Evolutionary conservation across 1,140 invertebrate genomes (phyloP).

Genomic region (Panagrolaimus sp.): DNA sequence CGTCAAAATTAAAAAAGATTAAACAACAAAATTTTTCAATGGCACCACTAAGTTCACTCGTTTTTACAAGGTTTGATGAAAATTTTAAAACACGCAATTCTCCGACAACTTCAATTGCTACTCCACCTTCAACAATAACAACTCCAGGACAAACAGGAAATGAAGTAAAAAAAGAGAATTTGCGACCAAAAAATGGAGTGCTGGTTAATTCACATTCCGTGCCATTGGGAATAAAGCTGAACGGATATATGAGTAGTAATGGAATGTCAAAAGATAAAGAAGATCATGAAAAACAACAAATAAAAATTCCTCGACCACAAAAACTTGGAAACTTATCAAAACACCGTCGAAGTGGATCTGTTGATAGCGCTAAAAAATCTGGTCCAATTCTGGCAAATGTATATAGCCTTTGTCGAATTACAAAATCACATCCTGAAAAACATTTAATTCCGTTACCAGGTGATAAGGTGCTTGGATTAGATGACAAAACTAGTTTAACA

Average conservation of each 20-base stretch:
- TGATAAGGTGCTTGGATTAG: not conserved
- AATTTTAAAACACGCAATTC: not conserved
- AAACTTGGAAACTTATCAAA: not conserved
- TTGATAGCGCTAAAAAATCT: not conserved
- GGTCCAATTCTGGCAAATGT: not conserved
- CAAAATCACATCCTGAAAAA: not conserved
- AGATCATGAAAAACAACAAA: too few species aligned
- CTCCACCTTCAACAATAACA: too few species aligned
- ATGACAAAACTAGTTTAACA: not conserved
- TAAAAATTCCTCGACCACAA: not conserved
- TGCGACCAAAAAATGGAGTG: not conserved
- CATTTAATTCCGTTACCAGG: not conserved
- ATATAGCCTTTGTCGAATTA: slow-evolving; percentile 4
- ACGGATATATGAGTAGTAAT: not conserved
- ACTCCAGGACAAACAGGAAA: not conserved
- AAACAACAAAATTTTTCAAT: slow-evolving; percentile 6
- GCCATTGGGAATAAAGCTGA: not conserved
- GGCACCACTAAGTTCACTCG: not conserved
- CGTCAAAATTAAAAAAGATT: slow-evolving; percentile 1
- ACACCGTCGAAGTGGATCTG: not conserved
- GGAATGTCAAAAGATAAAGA: not conserved
- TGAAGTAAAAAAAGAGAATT: not conserved
- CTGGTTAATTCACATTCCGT: slow-evolving; percentile 11
- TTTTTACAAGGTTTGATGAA: slow-evolving; percentile 2
- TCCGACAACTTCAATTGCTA: not conserved